Percentiles rank a stretch among this genome's conserved stretches.
Conservation (phyloP, 2,888 invertebrate genomes). For the Boloria euphrosyne region DNA sequence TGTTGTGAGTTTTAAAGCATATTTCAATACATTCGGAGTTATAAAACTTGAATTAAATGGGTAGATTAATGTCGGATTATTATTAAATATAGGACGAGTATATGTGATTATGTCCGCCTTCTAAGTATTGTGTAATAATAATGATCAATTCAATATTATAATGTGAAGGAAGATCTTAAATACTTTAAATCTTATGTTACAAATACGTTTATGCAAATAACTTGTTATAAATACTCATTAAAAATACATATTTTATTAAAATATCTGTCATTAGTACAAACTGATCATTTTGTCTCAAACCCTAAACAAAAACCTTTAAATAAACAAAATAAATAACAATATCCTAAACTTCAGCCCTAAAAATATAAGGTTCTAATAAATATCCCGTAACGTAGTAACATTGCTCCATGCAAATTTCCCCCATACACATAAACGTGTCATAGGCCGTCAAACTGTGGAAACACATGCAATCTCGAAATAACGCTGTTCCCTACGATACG, state of each 20-base stretch:
- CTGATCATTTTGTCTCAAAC: too few relatives aligned
- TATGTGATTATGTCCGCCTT: not conserved
- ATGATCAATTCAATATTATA: too few relatives aligned
- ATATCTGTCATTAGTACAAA: too few relatives aligned
- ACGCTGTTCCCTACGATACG: slow-evolving; percentile 41
- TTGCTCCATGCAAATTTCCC: slow-evolving; percentile 42
- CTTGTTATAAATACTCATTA: too few relatives aligned
- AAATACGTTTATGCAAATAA: too few relatives aligned
- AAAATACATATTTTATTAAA: too few relatives aligned
- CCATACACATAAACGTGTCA: slow-evolving; percentile 42
- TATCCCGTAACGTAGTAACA: slow-evolving; percentile 15
- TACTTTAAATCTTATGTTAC: too few relatives aligned
- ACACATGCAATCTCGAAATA: slow-evolving; percentile 45
- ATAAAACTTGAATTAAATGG: slow-evolving; percentile 20
- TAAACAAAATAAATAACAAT: not conserved
- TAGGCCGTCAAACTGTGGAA: slow-evolving; percentile 38
- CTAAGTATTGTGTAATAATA: slow-evolving; percentile 5
- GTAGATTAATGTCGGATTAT: slow-evolving; percentile 20
- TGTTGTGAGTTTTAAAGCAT: slow-evolving; percentile 11
- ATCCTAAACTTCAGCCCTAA: not conserved
- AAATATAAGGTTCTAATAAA: slow-evolving; percentile 11
- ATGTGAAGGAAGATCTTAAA: too few relatives aligned
- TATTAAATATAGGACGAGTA: not conserved
- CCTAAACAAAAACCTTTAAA: too few relatives aligned
- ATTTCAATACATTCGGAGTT: slow-evolving; percentile 17